Conservation (phyloP, 2,113 vertebrate genomes). For the Cathartes aura region DNA sequence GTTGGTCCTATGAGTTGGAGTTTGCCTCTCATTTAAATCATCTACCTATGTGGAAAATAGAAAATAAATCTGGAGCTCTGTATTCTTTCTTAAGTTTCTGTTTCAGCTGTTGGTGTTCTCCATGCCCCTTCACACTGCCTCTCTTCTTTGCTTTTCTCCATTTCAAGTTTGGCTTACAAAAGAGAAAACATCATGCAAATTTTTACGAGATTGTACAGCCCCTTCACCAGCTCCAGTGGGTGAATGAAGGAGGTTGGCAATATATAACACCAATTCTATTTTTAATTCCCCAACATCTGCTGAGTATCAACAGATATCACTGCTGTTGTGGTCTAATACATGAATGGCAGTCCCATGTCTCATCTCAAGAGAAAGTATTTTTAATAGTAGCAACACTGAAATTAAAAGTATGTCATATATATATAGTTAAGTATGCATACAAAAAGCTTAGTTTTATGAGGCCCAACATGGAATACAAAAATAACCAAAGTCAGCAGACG, state of each 20-base stretch:
- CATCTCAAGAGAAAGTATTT: background rate
- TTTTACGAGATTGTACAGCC: background rate
- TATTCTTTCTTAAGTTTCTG: background rate
- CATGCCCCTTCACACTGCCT: background rate
- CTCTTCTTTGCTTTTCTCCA: background rate
- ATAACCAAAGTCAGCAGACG: rapidly evolving
- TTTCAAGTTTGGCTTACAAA: background rate
- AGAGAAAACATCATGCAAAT: background rate
- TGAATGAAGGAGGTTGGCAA: background rate
- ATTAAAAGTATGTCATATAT: background rate
- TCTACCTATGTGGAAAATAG: background rate
- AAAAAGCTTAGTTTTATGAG: background rate
- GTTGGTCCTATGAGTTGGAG: background rate
- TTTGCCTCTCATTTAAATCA: background rate
- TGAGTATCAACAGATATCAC: background rate
- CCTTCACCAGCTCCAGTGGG: background rate
- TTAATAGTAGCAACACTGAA: background rate
- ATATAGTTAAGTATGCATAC: background rate
- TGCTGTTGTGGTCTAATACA: background rate
- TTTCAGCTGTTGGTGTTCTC: background rate
- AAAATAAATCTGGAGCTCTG: background rate
- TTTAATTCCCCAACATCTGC: background rate
- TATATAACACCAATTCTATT: background rate
- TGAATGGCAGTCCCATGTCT: background rate
- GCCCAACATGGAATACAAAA: background rate